phyloP scores from a whole-genome alignment of 2,113 vertebrate species.

The Microcebus ravelobensis region DNA sequence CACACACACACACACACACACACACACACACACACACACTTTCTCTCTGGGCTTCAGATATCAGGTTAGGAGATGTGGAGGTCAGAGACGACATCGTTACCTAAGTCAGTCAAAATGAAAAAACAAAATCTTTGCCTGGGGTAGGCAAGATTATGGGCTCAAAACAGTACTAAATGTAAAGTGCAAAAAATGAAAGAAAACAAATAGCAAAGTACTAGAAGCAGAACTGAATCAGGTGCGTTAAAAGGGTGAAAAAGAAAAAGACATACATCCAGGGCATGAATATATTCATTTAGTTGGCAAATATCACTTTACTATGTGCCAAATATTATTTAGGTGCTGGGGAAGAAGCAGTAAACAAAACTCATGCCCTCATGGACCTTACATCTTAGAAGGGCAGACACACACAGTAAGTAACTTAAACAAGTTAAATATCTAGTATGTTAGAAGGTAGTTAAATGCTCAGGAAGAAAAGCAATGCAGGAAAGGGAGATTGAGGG shows the following conservation, averaged over 20 bases:
- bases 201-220: neutral
- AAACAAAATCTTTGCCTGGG: neutral
- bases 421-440: neutral
- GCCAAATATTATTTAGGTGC: neutral
- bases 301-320: neutral
- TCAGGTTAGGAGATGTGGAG: neutral
- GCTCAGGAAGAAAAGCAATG: neutral
- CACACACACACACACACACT: accelerated
- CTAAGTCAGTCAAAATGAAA: neutral
- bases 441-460: neutral
- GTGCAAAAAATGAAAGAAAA: neutral
- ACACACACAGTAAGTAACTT: neutral
- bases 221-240: neutral
- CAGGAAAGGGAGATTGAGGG: neutral
- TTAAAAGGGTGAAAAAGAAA: neutral
- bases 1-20: neutral
- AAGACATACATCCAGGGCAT: neutral
- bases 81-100: neutral
- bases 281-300: neutral
- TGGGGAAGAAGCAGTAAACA: neutral
- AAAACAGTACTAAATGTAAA: neutral
- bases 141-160: neutral
- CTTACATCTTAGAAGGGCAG: neutral
- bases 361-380: neutral
- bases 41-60: neutral